Conservation (phyloP, 2,888 invertebrate species). For the Elgonia sp. region DNA sequence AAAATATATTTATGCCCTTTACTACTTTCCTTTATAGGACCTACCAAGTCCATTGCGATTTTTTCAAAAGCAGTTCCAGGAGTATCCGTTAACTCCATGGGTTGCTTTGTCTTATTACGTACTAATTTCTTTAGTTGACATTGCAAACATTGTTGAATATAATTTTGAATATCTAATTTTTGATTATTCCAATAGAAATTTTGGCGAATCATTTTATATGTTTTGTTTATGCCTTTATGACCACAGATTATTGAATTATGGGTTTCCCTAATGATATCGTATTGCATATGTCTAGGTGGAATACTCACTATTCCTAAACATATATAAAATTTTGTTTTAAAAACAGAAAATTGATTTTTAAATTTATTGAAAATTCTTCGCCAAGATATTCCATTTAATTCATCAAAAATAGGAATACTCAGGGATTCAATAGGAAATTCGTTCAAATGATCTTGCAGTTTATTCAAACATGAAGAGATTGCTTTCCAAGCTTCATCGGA, state of each 20-base stretch:
- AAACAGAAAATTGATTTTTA: background rate
- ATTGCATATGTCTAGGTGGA: too few relatives aligned
- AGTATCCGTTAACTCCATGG: background rate
- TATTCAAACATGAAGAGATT: too few relatives aligned
- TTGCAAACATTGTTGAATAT: constrained; percentile 11
- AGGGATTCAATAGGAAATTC: background rate
- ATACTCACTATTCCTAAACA: constrained; percentile 23
- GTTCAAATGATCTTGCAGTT: too few relatives aligned
- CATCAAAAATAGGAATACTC: background rate
- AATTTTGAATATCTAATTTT: constrained; percentile 7
- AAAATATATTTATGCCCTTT: too few relatives aligned
- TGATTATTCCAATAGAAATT: background rate
- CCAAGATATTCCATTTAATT: constrained; percentile 20
- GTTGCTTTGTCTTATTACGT: background rate
- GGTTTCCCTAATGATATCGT: constrained; percentile 4
- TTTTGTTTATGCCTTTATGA: background rate
- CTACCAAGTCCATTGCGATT: constrained; percentile 10
- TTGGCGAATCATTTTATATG: constrained; percentile 3
- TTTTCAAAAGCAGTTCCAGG: constrained; percentile 16
- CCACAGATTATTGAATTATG: background rate
- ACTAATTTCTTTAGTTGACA: constrained; percentile 19
- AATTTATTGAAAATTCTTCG: background rate
- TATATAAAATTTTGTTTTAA: background rate
- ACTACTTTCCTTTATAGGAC: background rate
- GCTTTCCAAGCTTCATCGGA: constrained; percentile 2